Conservation (phyloP, 2,113 vertebrate species). For the Leptobrachium ailaonicum region DNA sequence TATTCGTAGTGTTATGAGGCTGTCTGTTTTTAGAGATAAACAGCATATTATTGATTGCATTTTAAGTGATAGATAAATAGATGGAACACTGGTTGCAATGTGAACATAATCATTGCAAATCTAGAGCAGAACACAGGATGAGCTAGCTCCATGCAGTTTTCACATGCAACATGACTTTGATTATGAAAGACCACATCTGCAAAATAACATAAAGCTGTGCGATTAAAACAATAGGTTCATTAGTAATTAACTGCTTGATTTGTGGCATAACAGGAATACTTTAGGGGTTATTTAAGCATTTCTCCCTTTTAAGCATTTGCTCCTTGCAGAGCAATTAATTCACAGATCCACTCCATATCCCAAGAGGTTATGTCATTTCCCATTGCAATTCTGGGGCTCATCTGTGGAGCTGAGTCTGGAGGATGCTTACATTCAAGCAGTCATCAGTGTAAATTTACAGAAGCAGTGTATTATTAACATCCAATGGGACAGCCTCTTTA, state of each 20-base stretch:
- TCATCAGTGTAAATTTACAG: slow-evolving; percentile 25
- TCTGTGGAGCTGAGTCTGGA: slow-evolving; percentile 12
- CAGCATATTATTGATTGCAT: too few species aligned
- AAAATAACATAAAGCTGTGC: slow-evolving; percentile 52
- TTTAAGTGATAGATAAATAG: not conserved
- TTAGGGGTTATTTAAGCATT: slow-evolving; percentile 50
- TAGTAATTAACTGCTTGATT: slow-evolving; percentile 50
- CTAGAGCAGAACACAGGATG: not conserved
- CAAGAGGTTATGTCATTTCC: slow-evolving; percentile 58
- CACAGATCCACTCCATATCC: slow-evolving; percentile 59
- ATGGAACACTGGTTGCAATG: not conserved
- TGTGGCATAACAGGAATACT: slow-evolving; percentile 43
- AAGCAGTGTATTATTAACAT: not conserved
- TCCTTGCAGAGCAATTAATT: slow-evolving; percentile 57
- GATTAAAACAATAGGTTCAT: slow-evolving; percentile 48
- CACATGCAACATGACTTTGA: slow-evolving; percentile 43
- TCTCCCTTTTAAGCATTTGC: slow-evolving; percentile 44
- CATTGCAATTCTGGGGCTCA: slow-evolving; percentile 16
- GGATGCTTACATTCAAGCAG: slow-evolving; percentile 18
- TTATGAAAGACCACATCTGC: slow-evolving; percentile 46
- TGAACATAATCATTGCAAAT: not conserved
- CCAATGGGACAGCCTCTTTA: not conserved
- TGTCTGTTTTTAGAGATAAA: too few species aligned
- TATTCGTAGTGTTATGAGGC: not conserved
- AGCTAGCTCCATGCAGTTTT: slow-evolving; percentile 22